Evolutionary conservation across 2,797 vertebrate species (phyloP).

Genomic region (Orestias chungarensis): DNA sequence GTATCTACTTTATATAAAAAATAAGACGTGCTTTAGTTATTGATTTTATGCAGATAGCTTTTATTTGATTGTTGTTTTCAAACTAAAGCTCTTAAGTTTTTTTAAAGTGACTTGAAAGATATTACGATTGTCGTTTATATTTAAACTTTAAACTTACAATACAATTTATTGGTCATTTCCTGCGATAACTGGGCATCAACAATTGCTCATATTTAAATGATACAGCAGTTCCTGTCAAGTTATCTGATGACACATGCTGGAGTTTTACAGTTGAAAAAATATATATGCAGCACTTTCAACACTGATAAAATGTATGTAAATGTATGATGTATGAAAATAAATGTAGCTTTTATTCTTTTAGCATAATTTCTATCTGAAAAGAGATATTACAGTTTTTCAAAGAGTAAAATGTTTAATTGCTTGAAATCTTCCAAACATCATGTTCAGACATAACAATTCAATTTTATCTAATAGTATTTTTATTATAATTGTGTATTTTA

Average conservation of each 20-base stretch:
- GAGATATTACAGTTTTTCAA: too few relatives aligned
- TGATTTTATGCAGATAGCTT: too few relatives aligned
- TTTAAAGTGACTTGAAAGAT: too few relatives aligned
- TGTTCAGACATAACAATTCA: too few relatives aligned
- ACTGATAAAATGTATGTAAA: background rate
- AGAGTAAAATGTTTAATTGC: background rate
- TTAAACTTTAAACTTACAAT: too few relatives aligned
- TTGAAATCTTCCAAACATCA: background rate
- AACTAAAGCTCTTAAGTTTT: too few relatives aligned
- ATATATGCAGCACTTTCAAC: background rate
- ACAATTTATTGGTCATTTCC: background rate
- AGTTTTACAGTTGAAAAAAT: background rate
- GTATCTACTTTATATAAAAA: too few relatives aligned
- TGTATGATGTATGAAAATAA: background rate
- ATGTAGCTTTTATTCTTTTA: background rate
- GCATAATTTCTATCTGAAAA: background rate
- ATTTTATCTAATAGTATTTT: too few relatives aligned
- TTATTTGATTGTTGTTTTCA: too few relatives aligned
- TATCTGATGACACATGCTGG: background rate
- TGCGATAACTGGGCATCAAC: background rate
- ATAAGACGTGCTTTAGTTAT: too few relatives aligned
- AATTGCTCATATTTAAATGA: background rate
- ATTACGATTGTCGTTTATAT: too few relatives aligned
- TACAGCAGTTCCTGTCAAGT: background rate
- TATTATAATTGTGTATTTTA: too few relatives aligned